Evolutionary conservation across 2,113 vertebrate species (phyloP), one percentile per base, ranked within the genome.

Genomic region (Catharus minimus): DNA sequence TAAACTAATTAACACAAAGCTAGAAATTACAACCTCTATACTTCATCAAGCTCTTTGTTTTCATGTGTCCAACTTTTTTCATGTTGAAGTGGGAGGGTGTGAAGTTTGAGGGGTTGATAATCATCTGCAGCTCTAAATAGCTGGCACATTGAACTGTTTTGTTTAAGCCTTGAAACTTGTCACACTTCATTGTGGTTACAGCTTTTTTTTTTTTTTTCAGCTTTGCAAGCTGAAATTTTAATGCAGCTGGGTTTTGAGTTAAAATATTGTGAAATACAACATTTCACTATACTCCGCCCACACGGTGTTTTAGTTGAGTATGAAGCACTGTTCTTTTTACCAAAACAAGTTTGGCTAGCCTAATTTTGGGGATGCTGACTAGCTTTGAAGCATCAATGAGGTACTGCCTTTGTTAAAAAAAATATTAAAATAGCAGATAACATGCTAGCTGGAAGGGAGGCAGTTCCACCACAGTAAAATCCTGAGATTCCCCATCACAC

Each of bases 211-310:
- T n/a, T n/a, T 88, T 83, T 95, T 86, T 85, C 81, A 96, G 89
- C 52, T 43, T 27, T 79, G 41, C 67, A 67, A 96, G 80, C 92
- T 95, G 82, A 95, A 93, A 79, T 92, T 92, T 94, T 96, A 75
- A 85, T 94, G 93, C 91, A 97, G 88, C 94, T 97, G 96, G 83
- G 80, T 92, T 96, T 97, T 93, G 89, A 95, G 92, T 96, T 97
- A 93, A 97, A 97, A 95, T 91, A 81, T 96, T 97, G 95, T 96
- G 96, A 96, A 97, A 97, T 95, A 92, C 79, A 72, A 82, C 93
- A 92, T 96, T 96, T 96, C 66, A 50, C 83, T 90, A 44, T 28
- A 44, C 52, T 76, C 93, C 44, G 16, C 96, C 96, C 93, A 97
- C 96, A 72, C 80, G 92, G 87, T 95, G 94, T 93, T 95, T 95